These are phyloP conservation scores for Nipponia nippon DNA, from an alignment of 2,113 vertebrate genomes.

Conservation along the genomic window DNA sequence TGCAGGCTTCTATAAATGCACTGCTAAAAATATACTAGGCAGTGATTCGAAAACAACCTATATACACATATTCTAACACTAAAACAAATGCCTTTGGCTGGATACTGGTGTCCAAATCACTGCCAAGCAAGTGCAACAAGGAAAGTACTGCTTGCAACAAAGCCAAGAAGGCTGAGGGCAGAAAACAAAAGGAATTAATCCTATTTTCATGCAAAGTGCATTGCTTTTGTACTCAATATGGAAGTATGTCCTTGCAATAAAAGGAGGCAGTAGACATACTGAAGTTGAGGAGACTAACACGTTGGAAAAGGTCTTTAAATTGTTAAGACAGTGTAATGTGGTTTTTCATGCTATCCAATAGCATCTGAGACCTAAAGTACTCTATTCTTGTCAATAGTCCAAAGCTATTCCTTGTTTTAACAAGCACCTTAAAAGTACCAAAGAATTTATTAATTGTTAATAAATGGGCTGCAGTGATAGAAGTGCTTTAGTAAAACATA, in stretches of 20 bases:
- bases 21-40: slow-evolving; percentile 85
- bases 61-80: slow-evolving; percentile 82
- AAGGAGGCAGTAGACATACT: background rate
- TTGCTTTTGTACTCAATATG: background rate
- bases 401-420: slow-evolving; percentile 11
- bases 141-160: slow-evolving; percentile 40
- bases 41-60: slow-evolving; percentile 85
- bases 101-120: slow-evolving; percentile 47
- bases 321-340: background rate
- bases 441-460: slow-evolving; percentile 54
- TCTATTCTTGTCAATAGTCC: background rate
- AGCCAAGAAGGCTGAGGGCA: background rate
- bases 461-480: slow-evolving; percentile 7
- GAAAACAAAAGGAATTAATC: background rate
- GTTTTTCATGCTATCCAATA: background rate
- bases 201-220: background rate
- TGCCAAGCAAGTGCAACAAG: slow-evolving; percentile 56
- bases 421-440: slow-evolving; percentile 57
- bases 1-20: slow-evolving; percentile 86
- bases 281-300: background rate
- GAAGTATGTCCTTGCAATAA: background rate
- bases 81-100: background rate
- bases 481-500: background rate
- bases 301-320: background rate
- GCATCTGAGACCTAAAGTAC: background rate